These are phyloP conservation scores for Hydriomena furcata DNA, from an alignment of 2,888 invertebrate species.

Conservation along the genomic window DNA sequence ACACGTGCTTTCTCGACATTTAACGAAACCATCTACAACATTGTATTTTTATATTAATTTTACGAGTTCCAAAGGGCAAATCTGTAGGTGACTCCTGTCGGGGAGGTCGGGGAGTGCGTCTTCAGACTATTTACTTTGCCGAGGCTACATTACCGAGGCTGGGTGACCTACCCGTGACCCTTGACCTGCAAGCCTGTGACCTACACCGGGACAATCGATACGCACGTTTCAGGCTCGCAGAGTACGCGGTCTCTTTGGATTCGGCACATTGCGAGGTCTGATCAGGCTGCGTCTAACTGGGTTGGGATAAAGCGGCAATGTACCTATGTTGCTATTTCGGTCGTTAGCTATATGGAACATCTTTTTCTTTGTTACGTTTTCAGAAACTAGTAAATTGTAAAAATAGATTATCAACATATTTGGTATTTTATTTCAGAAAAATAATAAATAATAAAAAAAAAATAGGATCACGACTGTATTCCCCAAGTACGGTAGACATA, in stretches of 20 bases:
- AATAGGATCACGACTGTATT: too few species aligned
- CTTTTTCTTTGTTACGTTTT: neutral
- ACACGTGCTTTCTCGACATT: slow-evolving; percentile 27
- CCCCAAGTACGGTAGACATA: too few species aligned
- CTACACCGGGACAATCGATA: slow-evolving; percentile 77
- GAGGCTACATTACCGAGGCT: slow-evolving; percentile 59
- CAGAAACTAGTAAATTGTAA: neutral
- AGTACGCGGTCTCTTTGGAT: slow-evolving; percentile 44
- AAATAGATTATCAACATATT: too few species aligned
- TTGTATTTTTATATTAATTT: slow-evolving; percentile 61
- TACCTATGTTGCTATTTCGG: slow-evolving; percentile 13
- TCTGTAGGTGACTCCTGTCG: slow-evolving; percentile 40
- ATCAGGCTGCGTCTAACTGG: slow-evolving; percentile 41
- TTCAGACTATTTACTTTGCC: slow-evolving; percentile 64
- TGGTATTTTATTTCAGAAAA: too few species aligned
- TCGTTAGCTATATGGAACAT: slow-evolving; percentile 1
- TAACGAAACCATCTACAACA: slow-evolving; percentile 38
- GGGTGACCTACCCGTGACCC: slow-evolving; percentile 80
- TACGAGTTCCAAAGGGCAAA: slow-evolving; percentile 56
- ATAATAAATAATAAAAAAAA: too few species aligned
- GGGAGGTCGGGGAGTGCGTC: slow-evolving; percentile 43
- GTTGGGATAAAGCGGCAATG: slow-evolving; percentile 44
- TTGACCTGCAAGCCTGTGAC: slow-evolving; percentile 84
- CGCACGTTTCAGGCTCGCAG: slow-evolving; percentile 47
- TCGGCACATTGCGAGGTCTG: slow-evolving; percentile 54